Evolutionary conservation across 2,888 invertebrate species (phyloP), one percentile per base, ranked within the genome.

Genomic region (Apocheima hispidaria): DNA sequence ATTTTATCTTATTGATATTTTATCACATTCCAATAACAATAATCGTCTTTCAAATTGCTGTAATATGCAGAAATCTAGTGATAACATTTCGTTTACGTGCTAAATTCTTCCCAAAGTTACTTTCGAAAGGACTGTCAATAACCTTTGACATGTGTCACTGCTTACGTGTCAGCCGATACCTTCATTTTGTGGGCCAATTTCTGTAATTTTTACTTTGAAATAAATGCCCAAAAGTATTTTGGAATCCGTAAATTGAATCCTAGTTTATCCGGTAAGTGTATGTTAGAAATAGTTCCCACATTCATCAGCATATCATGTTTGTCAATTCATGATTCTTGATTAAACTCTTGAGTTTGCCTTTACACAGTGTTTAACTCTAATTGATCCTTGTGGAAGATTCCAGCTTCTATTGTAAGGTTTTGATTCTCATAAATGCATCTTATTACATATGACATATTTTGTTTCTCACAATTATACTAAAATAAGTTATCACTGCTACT

Each of bases 81-180:
- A 33, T 12, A 30, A 30, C 16, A 30, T 36, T 49, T 48, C 23
- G 51, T 55, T 33, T 56, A 57, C 48, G 46, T 62, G 56, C 60
- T 63, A 57, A 51, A 58, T 60, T 71, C 49, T 36, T 16, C 41
- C 36, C 23, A 30, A 40, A 61, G 59, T 58, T 63, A 66, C 68
- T 74, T 77, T 77, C 76, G 81, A 82, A 81, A 83, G 80, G 79
- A 76, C 87, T 90, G 90, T 90, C 90, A 91, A 85, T 92, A 92
- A 91, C 92, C 92, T 92, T 90, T 93, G 93, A 92, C 93, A 93
- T 92, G 89, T 93, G 93, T 93, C 92, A 92, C 79, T 93, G 93
- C 93, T 87, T 93, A 93, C 93, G 93, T 93, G 93, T 93, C 93
- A 86, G 81, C 81, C 73, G 66, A 66, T 69, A 76, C 78, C 81